Evolutionary conservation across 2,797 vertebrate species (phyloP).

Genomic region (Chrysocyon brachyurus): DNA sequence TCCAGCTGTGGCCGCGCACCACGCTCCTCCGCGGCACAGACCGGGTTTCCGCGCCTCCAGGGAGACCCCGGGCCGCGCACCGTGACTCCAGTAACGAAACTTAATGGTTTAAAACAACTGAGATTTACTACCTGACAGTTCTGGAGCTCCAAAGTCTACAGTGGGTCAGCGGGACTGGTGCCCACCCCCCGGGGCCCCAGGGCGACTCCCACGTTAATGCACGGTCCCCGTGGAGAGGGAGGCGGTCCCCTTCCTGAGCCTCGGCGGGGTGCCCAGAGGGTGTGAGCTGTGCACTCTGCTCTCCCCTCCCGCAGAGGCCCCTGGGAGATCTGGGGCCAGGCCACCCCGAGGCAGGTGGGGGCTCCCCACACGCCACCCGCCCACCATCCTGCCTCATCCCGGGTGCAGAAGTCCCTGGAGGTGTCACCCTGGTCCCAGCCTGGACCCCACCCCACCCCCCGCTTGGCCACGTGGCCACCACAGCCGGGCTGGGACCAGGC

Average conservation of each 20-base stretch:
- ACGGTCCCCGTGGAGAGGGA: no score
- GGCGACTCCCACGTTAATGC: background rate
- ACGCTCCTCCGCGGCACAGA: fast-evolving
- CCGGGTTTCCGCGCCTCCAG: fast-evolving
- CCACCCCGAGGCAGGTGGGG: background rate
- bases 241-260: background rate
- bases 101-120: background rate
- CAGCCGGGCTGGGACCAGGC: background rate
- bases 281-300: background rate
- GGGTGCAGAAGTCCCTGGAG: background rate
- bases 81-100: background rate
- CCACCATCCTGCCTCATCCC: background rate
- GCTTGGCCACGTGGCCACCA: background rate
- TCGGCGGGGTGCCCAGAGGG: fast-evolving
- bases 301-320: background rate
- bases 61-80: background rate
- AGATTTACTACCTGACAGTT: no score
- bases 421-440: background rate
- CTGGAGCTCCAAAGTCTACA: background rate
- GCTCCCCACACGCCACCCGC: background rate
- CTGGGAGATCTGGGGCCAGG: no score
- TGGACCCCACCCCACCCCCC: background rate
- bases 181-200: background rate
- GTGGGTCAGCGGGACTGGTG: background rate
- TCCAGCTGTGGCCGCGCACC: fast-evolving